These are phyloP conservation scores for Mizuhopecten yessoensis DNA, from an alignment of 1,140 invertebrate genomes.

Conservation along the genomic window DNA sequence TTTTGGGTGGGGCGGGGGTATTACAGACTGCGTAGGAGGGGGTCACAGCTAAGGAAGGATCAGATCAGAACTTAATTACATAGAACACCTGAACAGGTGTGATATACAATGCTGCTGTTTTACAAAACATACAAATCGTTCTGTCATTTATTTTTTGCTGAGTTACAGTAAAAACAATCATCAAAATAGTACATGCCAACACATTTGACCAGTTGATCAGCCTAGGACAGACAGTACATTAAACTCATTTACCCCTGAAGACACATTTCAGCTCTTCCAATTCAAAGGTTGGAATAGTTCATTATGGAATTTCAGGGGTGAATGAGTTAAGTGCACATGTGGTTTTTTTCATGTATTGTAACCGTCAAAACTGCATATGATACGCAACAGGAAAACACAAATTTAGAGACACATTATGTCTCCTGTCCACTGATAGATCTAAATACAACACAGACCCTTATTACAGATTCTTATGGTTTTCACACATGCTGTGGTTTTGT, in stretches of 20 bases:
- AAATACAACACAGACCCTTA: not conserved
- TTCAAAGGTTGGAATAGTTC: no score
- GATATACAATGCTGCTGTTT: not conserved
- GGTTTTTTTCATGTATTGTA: not conserved
- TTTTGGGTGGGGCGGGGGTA: not conserved
- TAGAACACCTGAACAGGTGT: not conserved
- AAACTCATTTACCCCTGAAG: no score
- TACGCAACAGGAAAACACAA: not conserved
- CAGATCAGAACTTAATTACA: not conserved
- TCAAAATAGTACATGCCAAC: not conserved
- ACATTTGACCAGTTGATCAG: not conserved
- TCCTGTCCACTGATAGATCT: not conserved
- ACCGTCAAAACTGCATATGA: not conserved
- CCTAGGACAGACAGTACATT: no score
- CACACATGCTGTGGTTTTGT: not conserved
- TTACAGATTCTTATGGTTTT: not conserved
- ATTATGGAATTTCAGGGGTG: no score
- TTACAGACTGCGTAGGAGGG: not conserved
- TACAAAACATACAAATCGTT: not conserved
- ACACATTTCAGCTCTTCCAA: no score
- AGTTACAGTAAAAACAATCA: conserved; percentile 18
- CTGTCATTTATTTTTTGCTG: not conserved
- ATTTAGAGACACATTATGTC: not conserved
- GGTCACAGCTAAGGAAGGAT: not conserved
- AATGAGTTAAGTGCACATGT: not conserved